These are phyloP conservation scores for Chydorus sphaericus DNA, from an alignment of 2,888 invertebrate genomes.

Conservation along the genomic window DNA sequence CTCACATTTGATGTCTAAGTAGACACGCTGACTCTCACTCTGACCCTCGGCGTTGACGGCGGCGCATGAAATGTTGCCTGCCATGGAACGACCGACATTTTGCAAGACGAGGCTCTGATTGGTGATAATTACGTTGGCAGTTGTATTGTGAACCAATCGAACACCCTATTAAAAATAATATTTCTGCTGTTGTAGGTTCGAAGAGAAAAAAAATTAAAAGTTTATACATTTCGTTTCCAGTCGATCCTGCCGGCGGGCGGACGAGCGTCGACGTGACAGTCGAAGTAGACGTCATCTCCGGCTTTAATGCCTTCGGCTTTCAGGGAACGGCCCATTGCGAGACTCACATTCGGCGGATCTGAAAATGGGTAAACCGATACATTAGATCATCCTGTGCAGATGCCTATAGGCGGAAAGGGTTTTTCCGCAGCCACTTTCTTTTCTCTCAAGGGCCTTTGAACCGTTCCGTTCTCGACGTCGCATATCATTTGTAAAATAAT, in stretches of 20 bases:
- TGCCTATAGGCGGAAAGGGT: no score
- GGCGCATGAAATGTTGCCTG: constrained; percentile 21
- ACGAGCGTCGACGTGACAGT: constrained; percentile 19
- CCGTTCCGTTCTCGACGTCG: no score
- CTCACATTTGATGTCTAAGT: constrained; percentile 22
- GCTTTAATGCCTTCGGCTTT: constrained; percentile 18
- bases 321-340: constrained; percentile 19
- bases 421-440: no score
- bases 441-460: no score
- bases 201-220: background rate
- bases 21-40: constrained; percentile 21
- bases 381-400: no score
- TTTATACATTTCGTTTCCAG: constrained; percentile 20
- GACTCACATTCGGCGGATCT: constrained; percentile 18
- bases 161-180: constrained; percentile 43
- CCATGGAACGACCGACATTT: constrained; percentile 20
- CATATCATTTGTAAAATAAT: no score
- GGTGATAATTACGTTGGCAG: constrained; percentile 22
- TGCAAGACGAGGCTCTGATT: constrained; percentile 23
- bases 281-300: constrained; percentile 17
- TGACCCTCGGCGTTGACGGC: constrained; percentile 22
- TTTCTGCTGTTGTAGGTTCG: background rate
- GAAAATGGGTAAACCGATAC: constrained; percentile 9
- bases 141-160: constrained; percentile 21
- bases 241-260: constrained; percentile 18